A percentile compares a stretch with the other conserved stretches of the same genome.
Conservation (phyloP, 2,113 vertebrate species). For the Percopsis transmontana region DNA sequence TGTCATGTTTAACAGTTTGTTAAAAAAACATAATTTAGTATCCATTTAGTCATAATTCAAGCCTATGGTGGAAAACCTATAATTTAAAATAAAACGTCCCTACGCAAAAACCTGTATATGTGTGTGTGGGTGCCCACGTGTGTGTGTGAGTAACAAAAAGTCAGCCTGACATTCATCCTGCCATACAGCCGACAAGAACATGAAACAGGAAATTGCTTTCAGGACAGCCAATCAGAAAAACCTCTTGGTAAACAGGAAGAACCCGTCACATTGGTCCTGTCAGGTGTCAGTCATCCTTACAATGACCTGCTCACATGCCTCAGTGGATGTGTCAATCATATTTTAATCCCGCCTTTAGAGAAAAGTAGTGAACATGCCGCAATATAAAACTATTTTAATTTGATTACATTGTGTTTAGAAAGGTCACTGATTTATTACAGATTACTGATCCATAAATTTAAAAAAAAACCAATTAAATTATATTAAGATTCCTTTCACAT, state of each 20-base stretch:
- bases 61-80: no score
- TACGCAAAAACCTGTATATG: background rate
- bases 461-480: background rate
- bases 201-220: constrained; percentile 78
- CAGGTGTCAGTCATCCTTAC: constrained; percentile 69
- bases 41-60: no score
- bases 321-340: constrained; percentile 59
- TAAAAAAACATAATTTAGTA: no score
- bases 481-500: background rate
- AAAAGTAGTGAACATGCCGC: constrained; percentile 24
- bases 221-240: constrained; percentile 73
- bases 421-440: background rate
- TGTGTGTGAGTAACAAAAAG: constrained; percentile 37
- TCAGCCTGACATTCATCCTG: constrained; percentile 65
- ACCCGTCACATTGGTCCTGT: constrained; percentile 65
- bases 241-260: constrained; percentile 71
- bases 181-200: constrained; percentile 69
- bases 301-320: constrained; percentile 66
- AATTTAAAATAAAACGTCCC: background rate
- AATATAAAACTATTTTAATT: background rate
- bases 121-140: constrained; percentile 5
- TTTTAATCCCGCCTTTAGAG: constrained; percentile 50
- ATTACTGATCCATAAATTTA: background rate
- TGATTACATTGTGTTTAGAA: background rate
- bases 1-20: no score